A percentile compares a stretch with the other conserved stretches of the same genome.
phyloP scores from a whole-genome alignment of 2,888 invertebrate genomes.

The Drosophila infuscata region DNA sequence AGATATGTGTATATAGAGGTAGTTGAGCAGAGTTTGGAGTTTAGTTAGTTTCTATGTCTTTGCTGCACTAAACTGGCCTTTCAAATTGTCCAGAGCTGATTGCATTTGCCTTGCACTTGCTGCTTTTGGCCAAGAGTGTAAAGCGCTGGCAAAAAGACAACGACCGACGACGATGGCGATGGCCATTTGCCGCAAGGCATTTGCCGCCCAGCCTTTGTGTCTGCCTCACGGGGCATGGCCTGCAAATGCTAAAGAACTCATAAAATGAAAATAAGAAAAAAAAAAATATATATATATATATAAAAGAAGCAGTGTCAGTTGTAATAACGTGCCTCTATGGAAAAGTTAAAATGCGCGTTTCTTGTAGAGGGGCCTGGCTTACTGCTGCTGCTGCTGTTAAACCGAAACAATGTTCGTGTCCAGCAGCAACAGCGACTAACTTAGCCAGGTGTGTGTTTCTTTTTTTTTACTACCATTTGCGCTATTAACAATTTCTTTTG shows the following conservation, averaged over 20 bases:
- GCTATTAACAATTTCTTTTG: conserved; percentile 80
- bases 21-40: conserved; percentile 12
- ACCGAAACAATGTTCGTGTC: conserved; percentile 68
- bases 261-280: conserved; percentile 26
- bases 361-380: conserved; percentile 41
- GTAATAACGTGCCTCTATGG: conserved; percentile 45
- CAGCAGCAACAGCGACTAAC: conserved; percentile 35
- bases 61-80: conserved; percentile 36
- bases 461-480: conserved; percentile 64
- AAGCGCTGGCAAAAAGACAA: conserved; percentile 43
- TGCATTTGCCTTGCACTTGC: conserved; percentile 57
- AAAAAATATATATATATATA: no score
- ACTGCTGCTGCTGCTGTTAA: conserved; percentile 42
- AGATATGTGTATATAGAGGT: background rate
- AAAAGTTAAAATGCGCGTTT: conserved; percentile 24
- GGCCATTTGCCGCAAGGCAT: conserved; percentile 67
- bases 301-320: conserved; percentile 42
- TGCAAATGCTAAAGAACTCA: conserved; percentile 73
- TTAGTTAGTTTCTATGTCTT: conserved; percentile 4
- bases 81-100: conserved; percentile 57
- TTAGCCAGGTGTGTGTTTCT: conserved; percentile 80
- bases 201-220: conserved; percentile 58
- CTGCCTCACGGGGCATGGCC: conserved; percentile 40
- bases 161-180: conserved; percentile 25
- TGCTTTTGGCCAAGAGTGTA: conserved; percentile 50